Evolutionary conservation across 2,113 vertebrate genomes (phyloP), one percentile per base, ranked within the genome.

Genomic region (Vidua chalybeata): DNA sequence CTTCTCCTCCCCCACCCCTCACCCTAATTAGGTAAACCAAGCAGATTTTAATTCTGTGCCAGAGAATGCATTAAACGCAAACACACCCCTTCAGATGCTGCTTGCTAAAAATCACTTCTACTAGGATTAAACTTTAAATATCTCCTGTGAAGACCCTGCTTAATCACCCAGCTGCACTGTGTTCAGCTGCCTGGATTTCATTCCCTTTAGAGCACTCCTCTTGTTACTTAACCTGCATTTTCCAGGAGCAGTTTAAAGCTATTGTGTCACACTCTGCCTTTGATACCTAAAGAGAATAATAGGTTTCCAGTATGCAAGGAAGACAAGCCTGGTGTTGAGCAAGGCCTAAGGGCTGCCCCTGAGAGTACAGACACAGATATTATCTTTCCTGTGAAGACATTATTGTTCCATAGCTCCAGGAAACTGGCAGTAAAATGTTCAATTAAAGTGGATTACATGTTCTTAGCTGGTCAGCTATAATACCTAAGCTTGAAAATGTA

Each of bases 401-500:
- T 80, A 52, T 55, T 85, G 59, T 28, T 91, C 59, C 61, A 76
- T 45, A 88, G 85, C 88, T 94, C 35, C 61, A 64, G 79, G 79
- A 95, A 96, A 92, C 76, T 51, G 30, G 35, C 85, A 93, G 68
- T 46, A 93, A 96, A 96, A 88, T 91, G 92, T 90, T 91, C 92
- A 95, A 49, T 91, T 93, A 95, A 95, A 93, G 75, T 80, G 72
- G 85, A 75, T 95, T 93, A 93, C 74, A 56, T 68, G 73, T 88
- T 96, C 85, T 93, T 94, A 96, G 85, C 31, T 80, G 90, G 88
- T 93, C 93, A 96, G 76, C 31, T 86, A 41, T 84, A 90, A 90
- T 90, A 81, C 72, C 75, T 67, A 84, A 74, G 63, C 85, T 86
- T 78, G 85, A 74, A 85, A 94, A 84, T 56, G 55, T 86, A 61